Evolutionary conservation across 1,140 invertebrate genomes (phyloP), one percentile per base, ranked within the genome.

Genomic region (Colletes latitarsis): DNA sequence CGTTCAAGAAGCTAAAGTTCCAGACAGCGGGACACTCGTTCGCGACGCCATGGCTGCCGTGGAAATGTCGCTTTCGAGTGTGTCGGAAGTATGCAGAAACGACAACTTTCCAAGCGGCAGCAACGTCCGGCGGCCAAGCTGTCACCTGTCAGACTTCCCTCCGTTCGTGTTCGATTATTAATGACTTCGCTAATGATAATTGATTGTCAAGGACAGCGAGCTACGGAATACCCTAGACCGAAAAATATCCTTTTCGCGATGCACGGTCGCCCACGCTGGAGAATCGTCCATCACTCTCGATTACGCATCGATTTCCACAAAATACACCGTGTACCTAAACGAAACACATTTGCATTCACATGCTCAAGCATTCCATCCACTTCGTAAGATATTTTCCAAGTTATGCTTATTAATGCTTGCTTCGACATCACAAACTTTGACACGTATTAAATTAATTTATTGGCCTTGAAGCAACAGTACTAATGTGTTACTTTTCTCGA

Each of bases 151-250:
- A 49, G 46, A 58, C 70, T 74, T 57, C 53, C 49, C 62, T 57
- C 5, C 55, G 21, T 52, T 73, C 73, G 60, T 69, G 77, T 82
- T 67, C 70, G 68, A 67, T 85, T 86, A 86, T 86, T 86, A 86
- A 86, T 77, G 83, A 82, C 72, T 41, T 58, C 49, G 58, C 49
- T 82, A 84, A 82, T 67, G 76, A 78, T 85, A 81, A 86, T 85
- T 85, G 70, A 85, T 85, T 60, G 49, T 63, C 76, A 67, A 72
- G 21, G 17, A 64, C 17, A 62, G 55, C 46, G 19, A 41, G 30
- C 53, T 62, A 53, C 58, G 15, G 19, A 53, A n/a, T 73, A 71
- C 9, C 19, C 64, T 10, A 17, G 62, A 46, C 2, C 9, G 19
- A 19, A 64, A 64, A 76, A 71, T 63, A 63, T n/a, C 5, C 9